Percentiles rank a stretch among this genome's conserved stretches.
phyloP scores from a whole-genome alignment of 2,797 vertebrate species.

The Myotis vivesi region DNA sequence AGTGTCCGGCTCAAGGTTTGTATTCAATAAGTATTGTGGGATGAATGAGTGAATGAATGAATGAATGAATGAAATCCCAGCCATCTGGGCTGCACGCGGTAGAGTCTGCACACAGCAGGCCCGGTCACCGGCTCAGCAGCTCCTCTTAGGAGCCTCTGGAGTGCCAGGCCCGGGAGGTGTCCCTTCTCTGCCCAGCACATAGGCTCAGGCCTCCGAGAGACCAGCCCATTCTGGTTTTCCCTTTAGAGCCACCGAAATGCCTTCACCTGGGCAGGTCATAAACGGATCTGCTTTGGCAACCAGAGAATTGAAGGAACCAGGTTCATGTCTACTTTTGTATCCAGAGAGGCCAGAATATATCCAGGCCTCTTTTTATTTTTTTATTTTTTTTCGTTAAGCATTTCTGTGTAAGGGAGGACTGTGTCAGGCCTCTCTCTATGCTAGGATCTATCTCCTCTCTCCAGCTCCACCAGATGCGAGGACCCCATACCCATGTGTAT shows the following conservation, averaged over 20 bases:
- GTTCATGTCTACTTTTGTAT: not conserved
- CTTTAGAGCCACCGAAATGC: not conserved
- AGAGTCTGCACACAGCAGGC: not conserved
- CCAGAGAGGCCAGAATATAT: not conserved
- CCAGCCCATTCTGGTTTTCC: not conserved
- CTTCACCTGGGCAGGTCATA: not conserved
- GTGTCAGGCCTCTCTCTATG: not conserved
- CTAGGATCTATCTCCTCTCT: not conserved
- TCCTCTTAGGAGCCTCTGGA: not conserved
- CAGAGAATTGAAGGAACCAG: not conserved
- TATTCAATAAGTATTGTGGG: not conserved
- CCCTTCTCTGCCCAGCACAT: not conserved
- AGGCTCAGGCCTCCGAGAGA: not conserved
- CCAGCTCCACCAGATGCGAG: rapidly evolving
- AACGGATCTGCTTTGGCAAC: not conserved
- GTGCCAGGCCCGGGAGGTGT: not conserved
- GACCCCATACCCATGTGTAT: too few relatives aligned
- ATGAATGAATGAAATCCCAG: not conserved
- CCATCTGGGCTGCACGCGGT: rapidly evolving
- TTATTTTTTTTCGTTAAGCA: not conserved
- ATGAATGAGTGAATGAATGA: not conserved
- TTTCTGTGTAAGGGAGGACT: not conserved
- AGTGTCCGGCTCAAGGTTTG: rapidly evolving
- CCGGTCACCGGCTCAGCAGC: rapidly evolving
- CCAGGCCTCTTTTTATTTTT: not conserved